These are phyloP conservation scores for Choloepus hoffmanni DNA, from an alignment of 2,113 vertebrate species.

Conservation along the genomic window DNA sequence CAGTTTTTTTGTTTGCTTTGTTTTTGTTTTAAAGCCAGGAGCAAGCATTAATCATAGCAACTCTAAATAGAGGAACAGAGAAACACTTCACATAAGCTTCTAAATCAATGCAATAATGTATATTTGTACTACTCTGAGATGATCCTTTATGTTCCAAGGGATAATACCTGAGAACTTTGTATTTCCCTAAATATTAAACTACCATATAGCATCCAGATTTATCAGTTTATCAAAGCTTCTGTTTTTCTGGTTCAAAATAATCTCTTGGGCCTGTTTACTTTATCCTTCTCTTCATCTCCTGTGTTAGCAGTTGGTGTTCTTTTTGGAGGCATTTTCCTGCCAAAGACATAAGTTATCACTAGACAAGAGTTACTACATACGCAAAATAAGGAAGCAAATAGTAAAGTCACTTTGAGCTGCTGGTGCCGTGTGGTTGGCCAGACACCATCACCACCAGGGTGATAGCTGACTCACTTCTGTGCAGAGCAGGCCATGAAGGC, in stretches of 20 bases:
- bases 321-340: background rate
- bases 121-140: background rate
- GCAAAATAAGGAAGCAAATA: background rate
- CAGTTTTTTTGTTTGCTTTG: background rate
- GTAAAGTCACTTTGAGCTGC: background rate
- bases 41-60: background rate
- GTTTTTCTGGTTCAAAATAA: background rate
- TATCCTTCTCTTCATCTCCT: background rate
- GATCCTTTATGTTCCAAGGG: background rate
- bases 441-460: background rate
- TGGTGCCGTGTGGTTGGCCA: background rate
- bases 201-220: background rate
- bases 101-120: background rate
- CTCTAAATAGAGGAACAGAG: background rate
- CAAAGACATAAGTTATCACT: background rate
- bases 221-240: background rate
- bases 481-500: background rate
- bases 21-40: background rate
- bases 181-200: background rate
- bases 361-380: background rate
- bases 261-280: background rate
- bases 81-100: background rate
- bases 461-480: background rate
- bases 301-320: background rate
- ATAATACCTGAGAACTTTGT: background rate